Evolutionary conservation across 2,113 vertebrate species (phyloP), one percentile per base, ranked within the genome.

Genomic region (Ursus arctos): DNA sequence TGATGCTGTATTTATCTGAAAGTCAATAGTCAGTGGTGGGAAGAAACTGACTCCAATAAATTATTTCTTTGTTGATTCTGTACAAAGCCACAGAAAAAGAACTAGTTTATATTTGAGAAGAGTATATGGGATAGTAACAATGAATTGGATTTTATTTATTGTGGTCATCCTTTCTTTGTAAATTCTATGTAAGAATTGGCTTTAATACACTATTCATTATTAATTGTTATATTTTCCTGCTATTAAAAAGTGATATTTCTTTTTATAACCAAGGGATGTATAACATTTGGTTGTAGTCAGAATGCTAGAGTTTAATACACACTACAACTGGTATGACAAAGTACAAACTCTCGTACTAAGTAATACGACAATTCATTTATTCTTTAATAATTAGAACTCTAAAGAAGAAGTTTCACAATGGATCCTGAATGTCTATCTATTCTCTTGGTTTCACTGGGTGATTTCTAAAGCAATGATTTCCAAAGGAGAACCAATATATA

Each of bases 1-100:
- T 88, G 40, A 85, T 67, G 19, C 12, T n/a, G 3, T 74, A 31
- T 61, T 88, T 95, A 80, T 74, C 49, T 74, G 65, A 95, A 95
- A 81, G 11, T 57, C 19, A 88, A 22, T 67, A 80, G 40, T 15
- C 18, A 91, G 7, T 43, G 43, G 65, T 71, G 16, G 28, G 51
- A 81, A 77, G 12, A 80, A 51, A 67, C 11, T 59, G 67, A 0
- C 53, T 84, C 51, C 21, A 67, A 24, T 83, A 63, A 74, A 84
- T 26, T 67, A n/a, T 26, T 49, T 6, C 67, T 77, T 74, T 82
- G 71, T 22, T 67, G 19, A 3, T 63, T 94, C 59, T 43, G 49
- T 61, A 24, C 6, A 83, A 90, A 67, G 11, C n/a, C 81, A 69
- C 28, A 69, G 26, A 40, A 91, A 86, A 22, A 71, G 1, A 79